Evolutionary conservation across 1,140 invertebrate species (phyloP).

Genomic region (Propsilocerus akamusi): DNA sequence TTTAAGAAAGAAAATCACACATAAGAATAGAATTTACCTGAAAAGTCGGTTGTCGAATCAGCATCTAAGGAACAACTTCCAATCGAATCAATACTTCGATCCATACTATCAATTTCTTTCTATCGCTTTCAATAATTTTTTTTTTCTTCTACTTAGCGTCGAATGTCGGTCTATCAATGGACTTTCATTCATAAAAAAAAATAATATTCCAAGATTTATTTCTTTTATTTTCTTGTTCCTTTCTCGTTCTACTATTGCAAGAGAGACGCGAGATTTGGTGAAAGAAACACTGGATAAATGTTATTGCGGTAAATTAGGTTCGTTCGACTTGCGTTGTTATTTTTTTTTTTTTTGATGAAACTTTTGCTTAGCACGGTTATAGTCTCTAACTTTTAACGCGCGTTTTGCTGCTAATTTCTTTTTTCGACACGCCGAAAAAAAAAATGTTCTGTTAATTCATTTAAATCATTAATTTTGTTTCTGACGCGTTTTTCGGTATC

Average conservation of each 20-base stretch:
- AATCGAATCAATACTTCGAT: constrained; percentile 50
- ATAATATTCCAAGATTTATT: background rate
- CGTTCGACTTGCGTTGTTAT: background rate
- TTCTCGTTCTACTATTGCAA: background rate
- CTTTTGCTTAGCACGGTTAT: background rate
- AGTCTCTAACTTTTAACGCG: background rate
- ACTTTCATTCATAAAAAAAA: too few species aligned
- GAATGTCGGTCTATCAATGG: background rate
- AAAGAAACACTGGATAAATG: background rate
- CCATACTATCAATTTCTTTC: constrained; percentile 30
- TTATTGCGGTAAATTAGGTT: background rate
- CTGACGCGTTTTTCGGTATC: background rate
- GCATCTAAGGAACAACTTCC: constrained; percentile 66
- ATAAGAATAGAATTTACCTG: too few species aligned
- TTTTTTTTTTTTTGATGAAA: background rate
- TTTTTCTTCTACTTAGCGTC: background rate
- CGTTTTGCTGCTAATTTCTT: background rate
- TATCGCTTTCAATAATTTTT: background rate
- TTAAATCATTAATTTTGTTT: background rate
- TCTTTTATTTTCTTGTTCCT: background rate
- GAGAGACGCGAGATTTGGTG: background rate
- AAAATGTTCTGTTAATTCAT: background rate
- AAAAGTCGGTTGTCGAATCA: constrained; percentile 54
- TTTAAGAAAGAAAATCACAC: too few species aligned
- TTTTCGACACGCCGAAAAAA: background rate